phyloP scores from a whole-genome alignment of 2,888 invertebrate genomes.

The Caenorhabditis angaria region DNA sequence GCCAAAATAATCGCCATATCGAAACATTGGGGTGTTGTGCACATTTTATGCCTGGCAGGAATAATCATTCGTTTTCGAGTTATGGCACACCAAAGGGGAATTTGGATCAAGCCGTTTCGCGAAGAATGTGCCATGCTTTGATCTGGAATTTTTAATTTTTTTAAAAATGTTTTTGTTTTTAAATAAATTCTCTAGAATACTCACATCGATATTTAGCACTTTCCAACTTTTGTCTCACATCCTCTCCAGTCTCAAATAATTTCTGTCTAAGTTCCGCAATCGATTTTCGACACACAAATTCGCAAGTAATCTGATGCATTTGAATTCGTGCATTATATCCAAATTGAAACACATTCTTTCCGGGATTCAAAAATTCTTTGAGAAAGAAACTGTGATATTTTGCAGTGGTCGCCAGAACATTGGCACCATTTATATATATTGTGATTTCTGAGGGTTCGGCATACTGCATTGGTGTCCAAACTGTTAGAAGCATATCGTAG shows the following conservation, averaged over 20 bases:
- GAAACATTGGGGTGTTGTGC: not conserved
- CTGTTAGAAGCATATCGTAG: not conserved
- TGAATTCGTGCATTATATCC: not conserved
- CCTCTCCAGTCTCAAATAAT: not conserved
- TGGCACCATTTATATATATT: not conserved
- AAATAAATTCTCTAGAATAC: not conserved
- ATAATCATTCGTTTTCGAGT: not conserved
- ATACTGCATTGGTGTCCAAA: not conserved
- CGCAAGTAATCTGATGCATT: constrained; percentile 1
- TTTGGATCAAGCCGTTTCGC: not conserved
- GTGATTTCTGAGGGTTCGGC: not conserved
- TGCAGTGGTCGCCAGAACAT: not conserved
- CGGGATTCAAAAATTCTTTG: not conserved
- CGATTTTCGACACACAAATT: not conserved
- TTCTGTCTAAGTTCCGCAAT: not conserved
- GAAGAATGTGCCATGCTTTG: not conserved
- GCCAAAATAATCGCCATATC: not conserved
- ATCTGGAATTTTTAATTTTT: not conserved
- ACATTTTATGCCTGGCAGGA: not conserved
- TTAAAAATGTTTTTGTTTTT: not conserved
- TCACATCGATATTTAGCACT: not conserved
- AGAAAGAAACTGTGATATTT: not conserved
- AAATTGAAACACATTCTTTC: constrained; percentile 5
- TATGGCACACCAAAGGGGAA: not conserved
- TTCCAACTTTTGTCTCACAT: not conserved